Evolutionary conservation across 2,888 invertebrate genomes (phyloP).

Genomic region (Spisula subtruncata): DNA sequence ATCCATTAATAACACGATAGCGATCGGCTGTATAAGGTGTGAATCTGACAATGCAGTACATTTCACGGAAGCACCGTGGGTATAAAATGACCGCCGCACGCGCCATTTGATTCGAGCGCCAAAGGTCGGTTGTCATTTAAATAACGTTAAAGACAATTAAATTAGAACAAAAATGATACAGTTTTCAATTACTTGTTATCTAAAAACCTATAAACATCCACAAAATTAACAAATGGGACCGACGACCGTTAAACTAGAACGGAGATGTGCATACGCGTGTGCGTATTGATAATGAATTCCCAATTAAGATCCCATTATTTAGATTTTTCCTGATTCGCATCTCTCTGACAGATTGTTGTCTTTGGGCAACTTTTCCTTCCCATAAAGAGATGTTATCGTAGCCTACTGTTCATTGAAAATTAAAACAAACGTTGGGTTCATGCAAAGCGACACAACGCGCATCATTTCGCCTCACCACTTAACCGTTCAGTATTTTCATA

Average conservation of each 20-base stretch:
- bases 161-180: constrained; percentile 39
- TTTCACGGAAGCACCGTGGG: constrained; percentile 30
- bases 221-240: constrained; percentile 35
- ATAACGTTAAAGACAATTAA: constrained; percentile 38
- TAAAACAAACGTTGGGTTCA: constrained; percentile 38
- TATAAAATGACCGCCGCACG: constrained; percentile 52
- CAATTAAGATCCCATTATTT: constrained; percentile 52
- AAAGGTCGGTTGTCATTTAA: constrained; percentile 46
- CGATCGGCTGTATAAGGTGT: constrained; percentile 32
- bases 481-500: constrained; percentile 23
- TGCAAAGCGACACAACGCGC: constrained; percentile 30
- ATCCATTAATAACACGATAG: constrained; percentile 36
- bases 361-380: constrained; percentile 54
- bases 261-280: constrained; percentile 41
- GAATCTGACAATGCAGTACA: constrained; percentile 30
- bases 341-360: constrained; percentile 57
- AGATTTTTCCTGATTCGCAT: constrained; percentile 54
- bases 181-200: constrained; percentile 47
- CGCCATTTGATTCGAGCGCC: constrained; percentile 29
- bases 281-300: constrained; percentile 47
- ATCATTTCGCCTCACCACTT: neutral
- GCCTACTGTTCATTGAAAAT: constrained; percentile 27
- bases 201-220: constrained; percentile 30
- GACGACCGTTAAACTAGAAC: constrained; percentile 30
- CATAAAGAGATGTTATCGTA: constrained; percentile 43